Base-by-base conservation (phyloP, 2,113 vertebrate species). In the Periophthalmodon schlosseri region DNA sequence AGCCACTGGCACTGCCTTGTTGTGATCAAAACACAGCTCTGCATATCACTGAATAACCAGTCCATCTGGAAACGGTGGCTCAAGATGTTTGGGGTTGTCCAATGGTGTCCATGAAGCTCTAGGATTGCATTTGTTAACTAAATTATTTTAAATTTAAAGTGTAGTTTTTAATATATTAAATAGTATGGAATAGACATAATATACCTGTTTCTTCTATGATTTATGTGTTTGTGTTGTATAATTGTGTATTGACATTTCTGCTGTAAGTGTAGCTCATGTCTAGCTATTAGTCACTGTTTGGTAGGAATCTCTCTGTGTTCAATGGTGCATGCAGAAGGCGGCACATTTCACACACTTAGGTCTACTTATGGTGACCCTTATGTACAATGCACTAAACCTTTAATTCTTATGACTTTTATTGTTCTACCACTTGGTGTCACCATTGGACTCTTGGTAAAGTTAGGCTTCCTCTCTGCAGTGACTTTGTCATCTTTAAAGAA, bases 21-120 rank as follows among this genome's bases (percentile, higher is more conserved):
- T 96, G 93, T 97, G 95, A 99, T 82, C 88, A 84, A 72, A 91
- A 70, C 71, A 80, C 86, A 50, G 84, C 93, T 74, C 89, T 93
- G 85, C 90, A 94, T 86, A 95, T 94, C 86, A 74, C 91, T 87
- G 95, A 92, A 28, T 76, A 73, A 76, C 63, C 28, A 7, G 21
- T 16, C 8, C 1, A 39, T 2, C 6, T 1, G 1, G 1, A 33
- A 64, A 34, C 33, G 20, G 11, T 14, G 24, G 58, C 24, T 28
- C 23, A 33, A 61, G 12, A 28, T 28, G 28, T 28, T 28, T 28
- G 1, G 28, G 1, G 28, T 24, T 15, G n/a, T 44, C 39, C 39
- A 39, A 39, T 7, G 10, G 7, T 9, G 39, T 15, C 60, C 13
- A 33, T 18, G 7, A 63, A 34, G 60, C 14, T 18, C 60, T 13